Evolutionary conservation across 2,113 vertebrate genomes (phyloP).

Genomic region (Pantherophis guttatus): DNA sequence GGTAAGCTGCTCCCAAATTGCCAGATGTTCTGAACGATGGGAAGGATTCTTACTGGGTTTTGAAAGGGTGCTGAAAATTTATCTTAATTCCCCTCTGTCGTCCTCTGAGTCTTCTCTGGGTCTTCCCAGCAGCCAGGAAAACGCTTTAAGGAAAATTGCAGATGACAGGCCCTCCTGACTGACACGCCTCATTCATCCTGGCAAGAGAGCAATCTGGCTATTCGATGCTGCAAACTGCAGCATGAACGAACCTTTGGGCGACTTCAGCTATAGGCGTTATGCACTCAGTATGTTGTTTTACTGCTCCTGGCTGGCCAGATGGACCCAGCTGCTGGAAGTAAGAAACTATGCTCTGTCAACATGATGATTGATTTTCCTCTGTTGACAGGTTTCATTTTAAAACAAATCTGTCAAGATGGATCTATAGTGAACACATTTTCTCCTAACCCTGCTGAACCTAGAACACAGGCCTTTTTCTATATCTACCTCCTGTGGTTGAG

Average conservation of each 20-base stretch:
- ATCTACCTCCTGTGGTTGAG: neutral
- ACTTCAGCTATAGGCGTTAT: neutral
- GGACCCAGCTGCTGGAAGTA: neutral
- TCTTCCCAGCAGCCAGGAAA: neutral
- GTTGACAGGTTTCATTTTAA: neutral
- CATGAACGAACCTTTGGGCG: neutral
- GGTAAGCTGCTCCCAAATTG: neutral
- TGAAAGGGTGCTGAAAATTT: neutral
- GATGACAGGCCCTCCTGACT: neutral
- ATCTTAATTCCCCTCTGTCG: neutral
- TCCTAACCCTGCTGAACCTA: neutral
- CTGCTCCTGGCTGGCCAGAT: neutral
- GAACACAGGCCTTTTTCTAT: neutral
- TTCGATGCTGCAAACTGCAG: neutral
- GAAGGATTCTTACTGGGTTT: neutral
- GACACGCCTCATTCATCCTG: neutral
- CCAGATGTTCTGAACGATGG: neutral
- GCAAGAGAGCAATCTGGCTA: neutral
- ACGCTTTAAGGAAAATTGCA: neutral
- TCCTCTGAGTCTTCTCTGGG: neutral
- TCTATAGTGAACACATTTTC: neutral
- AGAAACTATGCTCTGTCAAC: neutral
- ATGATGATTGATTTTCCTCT: neutral
- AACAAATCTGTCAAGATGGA: neutral
- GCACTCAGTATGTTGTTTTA: neutral